Base-by-base conservation (phyloP, 35 echinoderm and acorn worm species). In the Hemicentrotus pulcherrimus region DNA sequence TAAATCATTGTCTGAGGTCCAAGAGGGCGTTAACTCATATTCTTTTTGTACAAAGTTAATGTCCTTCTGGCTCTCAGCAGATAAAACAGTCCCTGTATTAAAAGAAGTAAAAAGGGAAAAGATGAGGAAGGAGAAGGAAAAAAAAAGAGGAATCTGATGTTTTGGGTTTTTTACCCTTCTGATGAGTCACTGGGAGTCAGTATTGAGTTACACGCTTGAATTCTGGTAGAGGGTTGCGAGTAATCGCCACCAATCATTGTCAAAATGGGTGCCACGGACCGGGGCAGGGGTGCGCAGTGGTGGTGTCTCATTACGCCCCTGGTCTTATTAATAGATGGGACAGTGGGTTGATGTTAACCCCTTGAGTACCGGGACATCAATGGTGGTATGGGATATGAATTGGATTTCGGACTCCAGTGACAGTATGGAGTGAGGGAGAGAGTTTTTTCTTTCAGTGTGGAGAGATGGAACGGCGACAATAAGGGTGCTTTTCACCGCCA, bases 171-270 rank as follows among this genome's bases (percentile, higher is more conserved):
- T 78, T 78, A 59, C 65, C 65, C 65, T 78, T 28, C 24, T 22
- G 65, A 28, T 78, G 65, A 78, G 65, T 78, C 65, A 78, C 65
- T 78, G 65, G 65, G 88, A 47, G 88, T 45, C 32, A 90, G 88
- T 15, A 90, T 90, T 45, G 11, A 31, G 88, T 90, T 90, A 90
- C 88, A 45, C 88, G 88, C 32, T 33, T 45, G 32, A 46, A 47
- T 11, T 41, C 16, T 90, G 88, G 88, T 33, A 47, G 32, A 45
- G 88, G 33, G 88, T 90, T 32, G 46, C 46, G 32, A 47, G 32
- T 30, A 90, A 33, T 90, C 32, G 46, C 88, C 11, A 90, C 88
- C 88, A 90, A 90, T 90, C 88, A 90, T 90, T 90, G 88, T 90
- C 88, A 90, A 46, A 78, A 46, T 41, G 88, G 88, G 88, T 90